Evolutionary conservation across 2,888 invertebrate genomes (phyloP).

Genomic region (Athalia circularis): DNA sequence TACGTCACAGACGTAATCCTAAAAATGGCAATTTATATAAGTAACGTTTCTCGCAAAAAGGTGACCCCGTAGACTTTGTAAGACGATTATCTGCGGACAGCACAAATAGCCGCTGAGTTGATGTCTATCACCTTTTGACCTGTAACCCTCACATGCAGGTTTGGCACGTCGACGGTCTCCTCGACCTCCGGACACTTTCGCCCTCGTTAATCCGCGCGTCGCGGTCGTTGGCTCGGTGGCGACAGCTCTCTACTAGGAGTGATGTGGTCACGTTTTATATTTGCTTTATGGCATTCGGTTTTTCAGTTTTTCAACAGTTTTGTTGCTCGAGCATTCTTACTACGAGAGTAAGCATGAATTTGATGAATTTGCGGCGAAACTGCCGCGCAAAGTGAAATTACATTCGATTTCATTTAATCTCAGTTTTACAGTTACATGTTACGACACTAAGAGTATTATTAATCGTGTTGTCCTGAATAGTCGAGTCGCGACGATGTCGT

Average conservation of each 20-base stretch:
- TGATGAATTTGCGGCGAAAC: slow-evolving; percentile 6
- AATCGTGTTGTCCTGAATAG: neutral
- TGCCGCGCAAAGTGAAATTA: neutral
- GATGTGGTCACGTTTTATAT: slow-evolving; percentile 29
- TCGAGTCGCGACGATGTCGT: too few relatives aligned
- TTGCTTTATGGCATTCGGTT: neutral
- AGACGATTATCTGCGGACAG: too few relatives aligned
- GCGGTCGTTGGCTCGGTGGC: slow-evolving; percentile 3
- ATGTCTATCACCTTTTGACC: neutral
- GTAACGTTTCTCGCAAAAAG: too few relatives aligned
- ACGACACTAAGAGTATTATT: neutral
- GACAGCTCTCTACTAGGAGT: slow-evolving; percentile 2
- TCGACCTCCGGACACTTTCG: slow-evolving; percentile 28
- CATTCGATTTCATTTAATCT: neutral
- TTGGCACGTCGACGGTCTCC: neutral
- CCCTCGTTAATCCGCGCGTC: slow-evolving; percentile 20
- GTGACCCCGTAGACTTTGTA: too few relatives aligned
- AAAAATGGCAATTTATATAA: too few relatives aligned
- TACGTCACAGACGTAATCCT: too few relatives aligned
- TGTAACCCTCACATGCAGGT: slow-evolving; percentile 1
- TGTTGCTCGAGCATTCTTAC: too few relatives aligned
- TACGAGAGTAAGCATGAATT: neutral
- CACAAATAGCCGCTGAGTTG: neutral
- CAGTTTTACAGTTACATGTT: neutral
- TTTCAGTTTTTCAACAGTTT: slow-evolving; percentile 21